These are phyloP conservation scores for Nannoperca obscura DNA, from an alignment of 2,797 vertebrate species.

Conservation along the genomic window DNA sequence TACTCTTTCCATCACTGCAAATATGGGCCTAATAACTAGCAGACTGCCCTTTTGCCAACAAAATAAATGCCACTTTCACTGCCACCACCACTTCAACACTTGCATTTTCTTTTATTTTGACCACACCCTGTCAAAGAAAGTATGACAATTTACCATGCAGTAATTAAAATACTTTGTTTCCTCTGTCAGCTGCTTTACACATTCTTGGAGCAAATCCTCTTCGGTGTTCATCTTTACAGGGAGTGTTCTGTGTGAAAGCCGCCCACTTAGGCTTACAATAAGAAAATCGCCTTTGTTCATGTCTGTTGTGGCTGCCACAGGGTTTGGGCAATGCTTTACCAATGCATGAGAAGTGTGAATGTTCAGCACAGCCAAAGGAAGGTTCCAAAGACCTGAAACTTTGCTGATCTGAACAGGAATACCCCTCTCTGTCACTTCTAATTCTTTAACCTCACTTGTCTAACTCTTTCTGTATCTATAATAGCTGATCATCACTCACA, in stretches of 20 bases:
- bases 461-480: conserved; percentile 12
- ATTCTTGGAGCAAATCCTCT: conserved; percentile 21
- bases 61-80: neutral
- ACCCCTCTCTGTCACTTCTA: conserved; percentile 1
- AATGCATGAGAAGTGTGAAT: conserved; percentile 5
- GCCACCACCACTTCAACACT: neutral
- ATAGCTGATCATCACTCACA: conserved; percentile 23
- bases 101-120: conserved; percentile 47
- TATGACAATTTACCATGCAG: conserved; percentile 65
- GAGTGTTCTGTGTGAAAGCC: conserved; percentile 9
- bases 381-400: conserved; percentile 12
- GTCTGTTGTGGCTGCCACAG: neutral
- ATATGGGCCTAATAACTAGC: neutral
- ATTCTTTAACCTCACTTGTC: neutral
- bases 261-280: conserved; percentile 1
- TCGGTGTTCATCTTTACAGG: conserved; percentile 11
- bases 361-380: conserved; percentile 11
- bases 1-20: neutral
- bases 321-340: neutral
- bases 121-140: conserved; percentile 58
- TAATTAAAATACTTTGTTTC: conserved; percentile 46
- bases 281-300: neutral
- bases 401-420: conserved; percentile 1
- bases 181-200: conserved; percentile 28
- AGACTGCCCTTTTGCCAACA: neutral